Evolutionary conservation across 2,113 vertebrate genomes (phyloP).

Genomic region (Pomatorhinus ruficollis): DNA sequence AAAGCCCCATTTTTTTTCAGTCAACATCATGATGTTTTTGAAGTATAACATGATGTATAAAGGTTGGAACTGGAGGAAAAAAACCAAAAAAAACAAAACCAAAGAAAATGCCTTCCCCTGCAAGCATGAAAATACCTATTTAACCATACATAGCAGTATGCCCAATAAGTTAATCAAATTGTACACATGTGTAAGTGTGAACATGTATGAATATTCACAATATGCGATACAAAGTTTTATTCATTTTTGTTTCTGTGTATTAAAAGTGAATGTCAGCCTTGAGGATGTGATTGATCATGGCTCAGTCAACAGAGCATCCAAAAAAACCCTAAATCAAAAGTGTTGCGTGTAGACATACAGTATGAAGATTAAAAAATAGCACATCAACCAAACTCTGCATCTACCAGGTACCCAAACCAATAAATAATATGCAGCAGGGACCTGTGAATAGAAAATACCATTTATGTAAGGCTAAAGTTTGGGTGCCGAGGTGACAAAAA

Average conservation of each 20-base stretch:
- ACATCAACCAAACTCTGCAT: neutral
- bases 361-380: neutral
- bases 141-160: neutral
- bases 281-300: neutral
- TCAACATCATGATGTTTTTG: neutral
- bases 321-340: neutral
- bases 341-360: neutral
- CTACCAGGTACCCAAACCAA: neutral
- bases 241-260: neutral
- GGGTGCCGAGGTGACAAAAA: neutral
- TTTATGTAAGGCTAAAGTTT: neutral
- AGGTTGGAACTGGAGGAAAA: neutral
- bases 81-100: neutral
- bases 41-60: neutral
- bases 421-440: neutral
- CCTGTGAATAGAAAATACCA: neutral
- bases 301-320: neutral
- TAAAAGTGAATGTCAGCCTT: neutral
- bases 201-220: neutral
- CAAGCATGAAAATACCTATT: neutral
- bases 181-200: neutral
- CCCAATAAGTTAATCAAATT: neutral
- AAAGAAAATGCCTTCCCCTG: neutral
- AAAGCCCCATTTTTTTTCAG: neutral
- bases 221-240: neutral